Evolutionary conservation across 2,113 vertebrate genomes (phyloP).

Genomic region (Zosterops lateralis): DNA sequence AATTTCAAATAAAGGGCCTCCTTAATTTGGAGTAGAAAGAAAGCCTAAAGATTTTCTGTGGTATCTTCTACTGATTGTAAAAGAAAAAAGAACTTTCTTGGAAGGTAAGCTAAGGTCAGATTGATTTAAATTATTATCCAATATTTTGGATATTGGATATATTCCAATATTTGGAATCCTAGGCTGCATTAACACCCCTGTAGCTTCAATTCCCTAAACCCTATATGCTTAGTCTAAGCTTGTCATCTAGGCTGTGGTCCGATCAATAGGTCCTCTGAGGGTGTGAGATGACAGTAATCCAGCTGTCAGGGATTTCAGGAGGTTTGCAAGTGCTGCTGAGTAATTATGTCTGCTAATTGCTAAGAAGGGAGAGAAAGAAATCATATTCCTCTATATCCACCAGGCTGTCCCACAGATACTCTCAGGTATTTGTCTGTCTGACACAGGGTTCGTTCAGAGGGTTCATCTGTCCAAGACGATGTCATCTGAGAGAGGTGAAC

Average conservation of each 20-base stretch:
- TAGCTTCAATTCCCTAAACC: neutral
- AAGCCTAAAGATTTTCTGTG: neutral
- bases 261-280: neutral
- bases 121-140: neutral
- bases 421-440: neutral
- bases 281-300: neutral
- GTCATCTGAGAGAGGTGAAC: neutral
- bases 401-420: neutral
- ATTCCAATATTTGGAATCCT: neutral
- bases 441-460: neutral
- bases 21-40: neutral
- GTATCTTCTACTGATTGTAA: neutral
- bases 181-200: neutral
- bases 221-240: neutral
- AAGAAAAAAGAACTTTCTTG: neutral
- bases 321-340: neutral
- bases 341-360: neutral
- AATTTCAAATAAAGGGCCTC: neutral
- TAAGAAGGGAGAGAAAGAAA: neutral
- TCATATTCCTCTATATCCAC: neutral
- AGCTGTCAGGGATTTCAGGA: neutral
- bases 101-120: neutral
- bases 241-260: neutral
- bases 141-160: neutral
- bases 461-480: neutral